Conservation (phyloP, 2,113 vertebrate species). For the Protomyctophum bolini region DNA sequence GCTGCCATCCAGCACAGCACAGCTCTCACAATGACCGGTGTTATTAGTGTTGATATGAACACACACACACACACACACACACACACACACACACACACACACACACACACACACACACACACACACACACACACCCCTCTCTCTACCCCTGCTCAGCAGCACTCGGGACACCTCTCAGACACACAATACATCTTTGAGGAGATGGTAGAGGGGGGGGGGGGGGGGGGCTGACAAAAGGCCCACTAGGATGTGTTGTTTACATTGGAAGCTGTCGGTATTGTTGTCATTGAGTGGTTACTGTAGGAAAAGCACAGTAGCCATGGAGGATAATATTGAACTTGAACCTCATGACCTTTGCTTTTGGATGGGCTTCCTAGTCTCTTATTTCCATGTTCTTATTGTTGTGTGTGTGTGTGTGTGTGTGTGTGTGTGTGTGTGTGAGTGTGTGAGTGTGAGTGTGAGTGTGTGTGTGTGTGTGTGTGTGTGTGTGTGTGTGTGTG, state of each 20-base stretch:
- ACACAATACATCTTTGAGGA: slow-evolving; percentile 59
- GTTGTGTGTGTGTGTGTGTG: too few species aligned
- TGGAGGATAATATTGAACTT: slow-evolving; percentile 32
- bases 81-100: neutral
- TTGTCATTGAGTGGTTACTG: slow-evolving; percentile 36
- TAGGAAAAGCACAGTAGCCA: slow-evolving; percentile 24
- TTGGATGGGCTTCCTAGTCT: slow-evolving; percentile 40
- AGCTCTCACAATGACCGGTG: slow-evolving; percentile 61
- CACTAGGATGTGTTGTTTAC: slow-evolving; percentile 42
- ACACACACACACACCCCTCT: neutral
- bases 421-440: slow-evolving; percentile 10
- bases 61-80: neutral
- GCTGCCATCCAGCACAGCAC: slow-evolving; percentile 51
- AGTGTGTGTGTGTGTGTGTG: neutral
- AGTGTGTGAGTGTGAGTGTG: neutral
- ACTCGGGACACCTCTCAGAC: slow-evolving; percentile 37
- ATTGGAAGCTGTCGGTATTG: slow-evolving; percentile 43
- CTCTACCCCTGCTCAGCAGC: slow-evolving; percentile 16
- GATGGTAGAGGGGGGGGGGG: neutral
- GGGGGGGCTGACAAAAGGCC: slow-evolving; percentile 30
- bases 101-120: too few species aligned
- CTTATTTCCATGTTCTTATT: neutral
- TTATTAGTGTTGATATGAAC: slow-evolving; percentile 35
- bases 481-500: slow-evolving; percentile 4
- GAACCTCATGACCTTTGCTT: slow-evolving; percentile 37